Evolutionary conservation across 1,140 invertebrate species (phyloP).

Genomic region (Cydia splendana): DNA sequence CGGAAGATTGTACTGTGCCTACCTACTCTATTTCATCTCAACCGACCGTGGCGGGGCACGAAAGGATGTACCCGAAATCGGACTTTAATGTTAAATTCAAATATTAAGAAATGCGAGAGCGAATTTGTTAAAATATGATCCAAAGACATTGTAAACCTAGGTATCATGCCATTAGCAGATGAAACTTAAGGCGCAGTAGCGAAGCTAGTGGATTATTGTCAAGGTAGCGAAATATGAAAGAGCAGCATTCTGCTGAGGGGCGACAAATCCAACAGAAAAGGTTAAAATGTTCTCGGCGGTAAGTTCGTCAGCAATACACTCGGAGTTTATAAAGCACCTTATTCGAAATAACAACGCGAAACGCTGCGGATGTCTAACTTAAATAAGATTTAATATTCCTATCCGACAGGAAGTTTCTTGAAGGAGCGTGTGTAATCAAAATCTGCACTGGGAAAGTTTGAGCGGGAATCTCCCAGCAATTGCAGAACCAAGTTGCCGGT

Average conservation of each 20-base stretch:
- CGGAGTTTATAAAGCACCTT: constrained; percentile 69
- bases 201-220: constrained; percentile 42
- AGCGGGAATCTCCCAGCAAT: constrained; percentile 70
- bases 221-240: constrained; percentile 46
- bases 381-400: constrained; percentile 80
- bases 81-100: constrained; percentile 43
- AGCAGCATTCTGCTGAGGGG: constrained; percentile 45
- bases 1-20: constrained; percentile 55
- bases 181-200: constrained; percentile 39
- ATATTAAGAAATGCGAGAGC: constrained; percentile 32
- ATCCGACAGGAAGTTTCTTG: constrained; percentile 71
- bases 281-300: constrained; percentile 54
- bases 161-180: constrained; percentile 46
- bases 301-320: constrained; percentile 50
- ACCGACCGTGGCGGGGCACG: constrained; percentile 57
- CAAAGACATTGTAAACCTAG: constrained; percentile 33
- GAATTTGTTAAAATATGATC: not conserved
- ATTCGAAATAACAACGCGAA: constrained; percentile 73
- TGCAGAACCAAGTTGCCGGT: constrained; percentile 63
- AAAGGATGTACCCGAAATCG: constrained; percentile 55
- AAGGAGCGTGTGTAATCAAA: constrained; percentile 78
- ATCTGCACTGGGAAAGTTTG: constrained; percentile 74
- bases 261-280: constrained; percentile 44
- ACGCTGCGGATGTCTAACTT: constrained; percentile 73
- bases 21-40: constrained; percentile 63